These are phyloP conservation scores for Acleris laterana DNA, from an alignment of 2,888 invertebrate genomes.

Conservation along the genomic window DNA sequence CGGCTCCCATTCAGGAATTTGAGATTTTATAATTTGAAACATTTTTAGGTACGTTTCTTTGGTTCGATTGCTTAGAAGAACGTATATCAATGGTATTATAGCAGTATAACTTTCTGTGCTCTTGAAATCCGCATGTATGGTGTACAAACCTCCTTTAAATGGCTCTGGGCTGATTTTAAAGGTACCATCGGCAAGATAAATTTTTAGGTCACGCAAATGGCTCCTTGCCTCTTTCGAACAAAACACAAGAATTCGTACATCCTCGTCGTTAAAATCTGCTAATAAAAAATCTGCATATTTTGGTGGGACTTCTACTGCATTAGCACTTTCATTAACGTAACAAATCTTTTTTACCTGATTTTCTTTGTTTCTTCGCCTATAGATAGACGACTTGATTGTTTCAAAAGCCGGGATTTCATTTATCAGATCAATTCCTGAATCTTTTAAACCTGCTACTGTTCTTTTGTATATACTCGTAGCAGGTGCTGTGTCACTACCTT, in stretches of 20 bases:
- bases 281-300: constrained; percentile 24
- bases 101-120: neutral
- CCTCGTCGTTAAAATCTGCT: constrained; percentile 25
- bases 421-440: constrained; percentile 18
- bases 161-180: constrained; percentile 19
- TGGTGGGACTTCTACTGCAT: constrained; percentile 23
- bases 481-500: neutral
- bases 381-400: constrained; percentile 5
- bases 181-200: constrained; percentile 5
- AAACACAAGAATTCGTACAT: constrained; percentile 9
- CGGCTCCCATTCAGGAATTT: constrained; percentile 27
- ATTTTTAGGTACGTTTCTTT: constrained; percentile 22
- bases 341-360: constrained; percentile 4
- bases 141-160: constrained; percentile 23
- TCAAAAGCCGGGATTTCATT: constrained; percentile 14
- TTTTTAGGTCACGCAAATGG: constrained; percentile 17
- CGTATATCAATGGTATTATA: constrained; percentile 17
- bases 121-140: constrained; percentile 23
- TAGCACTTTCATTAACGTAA: constrained; percentile 13
- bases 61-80: constrained; percentile 6
- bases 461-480: neutral
- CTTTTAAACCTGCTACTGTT: constrained; percentile 2
- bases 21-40: constrained; percentile 3
- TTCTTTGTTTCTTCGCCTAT: constrained; percentile 1
- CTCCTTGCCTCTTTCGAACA: constrained; percentile 11